Conservation (phyloP, 2,888 invertebrate genomes). For the Trisateles emortualis region DNA sequence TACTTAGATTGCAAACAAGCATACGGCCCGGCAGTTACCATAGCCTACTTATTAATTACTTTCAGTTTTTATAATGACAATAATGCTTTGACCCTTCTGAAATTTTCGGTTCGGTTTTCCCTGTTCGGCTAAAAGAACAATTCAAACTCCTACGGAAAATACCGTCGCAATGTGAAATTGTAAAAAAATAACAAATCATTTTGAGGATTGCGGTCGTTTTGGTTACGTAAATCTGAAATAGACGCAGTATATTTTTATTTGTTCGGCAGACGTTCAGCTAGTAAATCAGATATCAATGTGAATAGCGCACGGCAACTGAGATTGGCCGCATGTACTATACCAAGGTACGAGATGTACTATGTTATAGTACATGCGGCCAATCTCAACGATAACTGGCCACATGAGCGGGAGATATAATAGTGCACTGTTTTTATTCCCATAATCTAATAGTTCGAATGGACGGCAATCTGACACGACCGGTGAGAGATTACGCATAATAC, state of each 20-base stretch:
- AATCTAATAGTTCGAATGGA: too few relatives aligned
- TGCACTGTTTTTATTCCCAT: too few relatives aligned
- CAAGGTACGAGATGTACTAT: too few relatives aligned
- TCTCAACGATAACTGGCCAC: too few relatives aligned
- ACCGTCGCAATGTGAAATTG: constrained; percentile 2
- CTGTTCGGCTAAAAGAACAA: constrained; percentile 6
- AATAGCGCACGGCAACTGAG: neutral
- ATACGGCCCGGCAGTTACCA: too few relatives aligned
- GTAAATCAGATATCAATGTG: constrained; percentile 2
- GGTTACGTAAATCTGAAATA: constrained; percentile 9
- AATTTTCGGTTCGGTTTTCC: constrained; percentile 1
- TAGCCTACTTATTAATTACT: constrained; percentile 2
- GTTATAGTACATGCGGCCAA: too few relatives aligned
- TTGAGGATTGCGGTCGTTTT: constrained; percentile 1
- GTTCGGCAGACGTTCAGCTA: neutral
- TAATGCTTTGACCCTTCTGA: constrained; percentile 9
- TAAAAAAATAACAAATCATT: constrained; percentile 6
- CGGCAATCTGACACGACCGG: too few relatives aligned
- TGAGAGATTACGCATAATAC: too few relatives aligned
- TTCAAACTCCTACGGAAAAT: neutral
- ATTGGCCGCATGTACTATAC: too few relatives aligned
- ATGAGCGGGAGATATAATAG: too few relatives aligned
- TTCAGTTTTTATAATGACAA: constrained; percentile 5
- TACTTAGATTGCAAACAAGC: too few relatives aligned
- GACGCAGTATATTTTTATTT: constrained; percentile 11